Evolutionary conservation across 2,797 vertebrate species (phyloP), one percentile per base, ranked within the genome.

Genomic region (Sparus aurata): DNA sequence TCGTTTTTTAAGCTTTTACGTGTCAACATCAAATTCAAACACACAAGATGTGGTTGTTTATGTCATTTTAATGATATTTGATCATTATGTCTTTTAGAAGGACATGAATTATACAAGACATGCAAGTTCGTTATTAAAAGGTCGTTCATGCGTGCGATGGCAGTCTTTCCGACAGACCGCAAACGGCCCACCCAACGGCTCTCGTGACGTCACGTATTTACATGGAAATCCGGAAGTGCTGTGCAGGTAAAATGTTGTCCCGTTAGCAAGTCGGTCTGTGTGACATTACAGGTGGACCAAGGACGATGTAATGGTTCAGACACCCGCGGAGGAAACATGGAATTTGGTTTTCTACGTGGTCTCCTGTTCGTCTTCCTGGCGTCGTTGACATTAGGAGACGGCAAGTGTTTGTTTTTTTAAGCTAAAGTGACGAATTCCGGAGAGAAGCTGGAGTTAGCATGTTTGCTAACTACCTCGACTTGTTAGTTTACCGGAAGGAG

Each of bases 291-390:
- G 63, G 73, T 20, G 50, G 16, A 49, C 2, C 23, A 77, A 74
- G 58, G 43, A 79, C 62, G 72, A 79, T 89, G 93, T 87, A 67
- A 89, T 82, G 79, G 12, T 77, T 61, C 66, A 38, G 20, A 65
- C 17, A 47, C 22, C 52, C 7, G 25, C 0, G 12, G 11, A 43
- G 69, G 68, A 88, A 93, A 86, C 47, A 95, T 95, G 94, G 87
- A 83, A 1, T 45, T 61, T 38, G 20, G 69, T 76, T 76, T 89
- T 65, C 12, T 90, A 0, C 61, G 68, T 5, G 53, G 61, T 63
- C 17, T 94, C 11, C 27, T 94, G 15, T 7, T 93, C n/a, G 64
- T 89, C 50, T 47, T 46, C 34, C 55, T 93, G 66, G 34, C 89
- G 15, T 25, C 67, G 2, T 17, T 70, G 81, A 83, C 79, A 2